Evolutionary conservation across 2,797 vertebrate genomes (phyloP).

Genomic region (Euthynnus affinis): DNA sequence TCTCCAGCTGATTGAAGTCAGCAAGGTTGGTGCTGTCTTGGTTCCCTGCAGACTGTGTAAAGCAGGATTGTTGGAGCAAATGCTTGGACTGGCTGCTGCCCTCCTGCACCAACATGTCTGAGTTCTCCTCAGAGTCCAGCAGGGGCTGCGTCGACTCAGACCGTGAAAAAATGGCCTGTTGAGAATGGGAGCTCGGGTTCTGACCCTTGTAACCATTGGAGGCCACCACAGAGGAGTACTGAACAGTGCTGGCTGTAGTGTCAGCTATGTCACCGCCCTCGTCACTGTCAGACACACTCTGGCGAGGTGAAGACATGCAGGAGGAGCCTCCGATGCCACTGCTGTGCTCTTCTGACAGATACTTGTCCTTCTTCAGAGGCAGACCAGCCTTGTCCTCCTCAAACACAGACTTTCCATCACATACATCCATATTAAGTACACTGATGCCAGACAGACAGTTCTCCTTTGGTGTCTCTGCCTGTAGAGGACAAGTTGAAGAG

Average conservation of each 20-base stretch:
- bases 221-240: slow-evolving; percentile 95
- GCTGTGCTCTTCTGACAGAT: slow-evolving; percentile 95
- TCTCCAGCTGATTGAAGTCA: slow-evolving; percentile 74
- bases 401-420: slow-evolving; percentile 87
- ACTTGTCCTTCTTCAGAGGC: slow-evolving; percentile 93
- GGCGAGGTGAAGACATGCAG: slow-evolving; percentile 95
- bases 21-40: slow-evolving; percentile 38
- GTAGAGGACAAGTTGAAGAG: slow-evolving; percentile 36
- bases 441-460: slow-evolving; percentile 90
- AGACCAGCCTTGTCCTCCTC: slow-evolving; percentile 91
- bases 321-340: slow-evolving; percentile 98
- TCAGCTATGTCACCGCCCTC: slow-evolving; percentile 90
- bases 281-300: slow-evolving; percentile 94
- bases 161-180: slow-evolving; percentile 90
- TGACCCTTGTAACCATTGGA: slow-evolving; percentile 93
- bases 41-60: slow-evolving; percentile 53
- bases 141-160: slow-evolving; percentile 97
- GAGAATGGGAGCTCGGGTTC: slow-evolving; percentile 84
- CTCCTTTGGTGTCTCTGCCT: slow-evolving; percentile 91
- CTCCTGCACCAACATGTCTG: slow-evolving; percentile 78
- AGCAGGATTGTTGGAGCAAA: slow-evolving; percentile 77
- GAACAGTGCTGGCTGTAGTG: slow-evolving; percentile 93
- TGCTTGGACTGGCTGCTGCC: slow-evolving; percentile 64
- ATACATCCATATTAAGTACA: slow-evolving; percentile 91
- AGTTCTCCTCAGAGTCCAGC: slow-evolving; percentile 92